Evolutionary conservation across 2,888 invertebrate genomes (phyloP), one percentile per base, ranked within the genome.

Genomic region (Chorisops tibialis): DNA sequence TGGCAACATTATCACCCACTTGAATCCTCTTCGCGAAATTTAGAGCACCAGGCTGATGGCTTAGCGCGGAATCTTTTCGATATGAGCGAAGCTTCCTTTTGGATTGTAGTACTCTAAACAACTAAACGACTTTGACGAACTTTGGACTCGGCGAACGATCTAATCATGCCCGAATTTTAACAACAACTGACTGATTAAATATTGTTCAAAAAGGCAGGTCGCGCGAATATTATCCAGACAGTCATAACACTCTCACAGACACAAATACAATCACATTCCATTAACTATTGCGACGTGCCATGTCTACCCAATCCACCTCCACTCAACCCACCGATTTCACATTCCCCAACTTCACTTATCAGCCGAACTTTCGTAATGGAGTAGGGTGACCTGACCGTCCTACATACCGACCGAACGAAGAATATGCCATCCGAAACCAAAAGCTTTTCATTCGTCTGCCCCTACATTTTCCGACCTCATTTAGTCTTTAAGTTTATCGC

Each of bases 101-200:
- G 37, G 37, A 35, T 39, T 39, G 16, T 14, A 11, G 6, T 14
- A 39, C 30, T 30, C 30, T 30, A 30, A n/a, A 30, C 30, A 45
- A 16, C 18, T 4, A 41, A 41, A 11, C 11, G 41, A 45, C n/a
- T n/a, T n/a, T n/a, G n/a, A n/a, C 30, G 30, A 30, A 9, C 5
- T 30, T 30, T 5, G 30, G 9, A 30, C 30, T 7, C 30, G 7
- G 30, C n/a, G 30, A 30, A 18, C 14, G 45, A 30, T 56, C 56
- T 45, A 14, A 30, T 14, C 56, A 19, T 30, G 16, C 1, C 11
- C 56, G 43, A 43, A 43, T 56, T 24, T 30, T 35, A 43, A 14
- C 18, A 45, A 56, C 56, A 45, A 56, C 56, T 56, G 56, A 56
- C 56, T 45, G 43, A 45, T 56, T 56, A 45, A 35, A 14, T 56